Evolutionary conservation across 2,888 invertebrate genomes (phyloP), one percentile per base, ranked within the genome.

Genomic region (Anoncus sp.): DNA sequence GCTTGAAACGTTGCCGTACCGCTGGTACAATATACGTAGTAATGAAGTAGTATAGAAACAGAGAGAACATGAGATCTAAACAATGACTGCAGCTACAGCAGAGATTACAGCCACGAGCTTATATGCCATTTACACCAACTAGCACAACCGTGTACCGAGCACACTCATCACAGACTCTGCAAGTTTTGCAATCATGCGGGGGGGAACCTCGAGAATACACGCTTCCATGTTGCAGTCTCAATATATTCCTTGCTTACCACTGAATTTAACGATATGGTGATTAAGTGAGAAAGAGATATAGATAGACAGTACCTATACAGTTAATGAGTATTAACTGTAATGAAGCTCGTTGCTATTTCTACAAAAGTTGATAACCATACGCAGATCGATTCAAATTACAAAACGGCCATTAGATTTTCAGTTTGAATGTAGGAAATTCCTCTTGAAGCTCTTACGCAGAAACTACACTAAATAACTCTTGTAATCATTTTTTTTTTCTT

Each of bases 1-100:
- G 53, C 51, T 70, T 70, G 62, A 65, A 74, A 77, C 65, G 70
- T 66, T 55, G 63, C 65, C 49, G 27, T 24, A 45, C 10, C 45
- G 35, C 22, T 31, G 18, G n/a, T 59, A 53, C 55, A 24, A 57
- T 72, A 72, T 55, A 27, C 35, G 55, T 40, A 38, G 55, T 12
- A 71, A 71, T 20, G 57, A 53, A 49, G 60, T 70, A 47, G 59
- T 40, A 40, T 27, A 59, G 65, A 74, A 59, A 49, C 60, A 43
- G n/a, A 51, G 40, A 43, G 60, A 16, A 24, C 22, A 35, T 14
- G 47, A 60, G 38, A 57, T 10, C 35, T n/a, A 55, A 22, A 55
- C 38, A 69, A 63, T 59, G 27, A 10, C 16, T 16, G 51, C 22
- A 22, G 63, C 22, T 59, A 18, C 18, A 55, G 3, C 38, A n/a